Conservation (phyloP, 1,140 invertebrate genomes). For the Drosophila biarmipes region DNA sequence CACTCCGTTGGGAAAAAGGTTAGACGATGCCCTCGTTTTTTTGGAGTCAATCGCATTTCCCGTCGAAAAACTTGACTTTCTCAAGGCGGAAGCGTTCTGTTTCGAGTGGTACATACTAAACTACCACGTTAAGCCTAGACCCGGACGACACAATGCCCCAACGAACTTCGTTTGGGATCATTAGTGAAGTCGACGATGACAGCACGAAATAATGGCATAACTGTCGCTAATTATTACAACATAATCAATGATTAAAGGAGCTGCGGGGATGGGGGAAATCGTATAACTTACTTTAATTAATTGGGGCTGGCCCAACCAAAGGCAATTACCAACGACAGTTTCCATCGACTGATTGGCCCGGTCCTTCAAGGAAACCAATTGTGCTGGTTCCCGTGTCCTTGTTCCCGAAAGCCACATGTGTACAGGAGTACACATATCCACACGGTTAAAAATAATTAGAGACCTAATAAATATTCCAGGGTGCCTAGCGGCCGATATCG, state of each 20-base stretch:
- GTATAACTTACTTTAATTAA: conserved; percentile 77
- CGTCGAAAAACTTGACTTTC: not conserved
- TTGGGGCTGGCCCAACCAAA: conserved; percentile 34
- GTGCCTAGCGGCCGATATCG: too few species aligned
- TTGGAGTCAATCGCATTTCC: conserved; percentile 22
- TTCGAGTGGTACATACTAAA: conserved; percentile 64
- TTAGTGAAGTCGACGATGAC: not conserved
- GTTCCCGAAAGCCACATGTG: conserved; percentile 23
- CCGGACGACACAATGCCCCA: conserved; percentile 28
- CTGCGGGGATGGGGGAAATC: conserved; percentile 52
- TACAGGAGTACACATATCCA: not conserved
- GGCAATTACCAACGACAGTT: conserved; percentile 64
- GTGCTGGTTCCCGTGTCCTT: conserved; percentile 33
- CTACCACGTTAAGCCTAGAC: conserved; percentile 13
- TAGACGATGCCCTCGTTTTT: not conserved
- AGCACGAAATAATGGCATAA: conserved; percentile 52
- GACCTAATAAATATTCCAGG: not conserved
- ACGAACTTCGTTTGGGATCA: conserved; percentile 21
- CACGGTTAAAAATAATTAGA: not conserved
- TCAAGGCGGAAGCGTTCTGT: conserved; percentile 40
- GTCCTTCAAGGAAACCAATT: conserved; percentile 29
- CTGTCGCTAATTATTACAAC: conserved; percentile 43
- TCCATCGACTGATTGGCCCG: conserved; percentile 43
- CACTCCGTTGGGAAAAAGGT: not conserved
- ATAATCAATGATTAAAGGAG: conserved; percentile 31